These are phyloP conservation scores for Bombus picipes DNA, from an alignment of 1,140 invertebrate species.

Conservation along the genomic window DNA sequence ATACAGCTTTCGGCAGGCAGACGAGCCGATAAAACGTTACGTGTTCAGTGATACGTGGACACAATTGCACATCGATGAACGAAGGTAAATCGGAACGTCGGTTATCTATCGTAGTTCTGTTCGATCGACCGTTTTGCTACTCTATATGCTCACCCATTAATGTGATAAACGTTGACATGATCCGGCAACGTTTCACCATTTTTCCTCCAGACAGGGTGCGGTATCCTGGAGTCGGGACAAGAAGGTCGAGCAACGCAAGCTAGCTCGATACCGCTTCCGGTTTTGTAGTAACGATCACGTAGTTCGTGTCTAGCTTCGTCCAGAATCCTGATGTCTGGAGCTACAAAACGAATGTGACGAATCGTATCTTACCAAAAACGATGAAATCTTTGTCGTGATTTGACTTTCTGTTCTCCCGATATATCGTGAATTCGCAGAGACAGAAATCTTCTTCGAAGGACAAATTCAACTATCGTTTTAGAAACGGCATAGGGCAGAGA, in stretches of 20 bases:
- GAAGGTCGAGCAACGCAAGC: conserved; percentile 76
- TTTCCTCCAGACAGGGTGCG: conserved; percentile 79
- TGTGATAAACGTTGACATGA: conserved; percentile 77
- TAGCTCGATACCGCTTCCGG: conserved; percentile 80
- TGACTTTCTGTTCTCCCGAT: no score
- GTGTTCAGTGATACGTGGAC: background rate
- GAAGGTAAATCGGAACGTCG: conserved; percentile 37
- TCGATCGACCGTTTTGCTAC: conserved; percentile 30
- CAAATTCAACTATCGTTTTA: no score
- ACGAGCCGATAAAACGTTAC: conserved; percentile 7
- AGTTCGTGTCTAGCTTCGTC: conserved; percentile 80
- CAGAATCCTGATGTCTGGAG: conserved; percentile 79
- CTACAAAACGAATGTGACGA: conserved; percentile 58
- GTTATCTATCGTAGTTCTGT: conserved; percentile 14
- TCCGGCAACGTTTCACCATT: conserved; percentile 76
- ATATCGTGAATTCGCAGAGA: no score
- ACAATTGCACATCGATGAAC: background rate
- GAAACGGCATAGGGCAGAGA: no score
- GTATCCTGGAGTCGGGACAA: conserved; percentile 71
- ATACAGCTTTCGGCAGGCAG: background rate
- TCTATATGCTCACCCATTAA: conserved; percentile 77
- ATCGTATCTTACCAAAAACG: background rate
- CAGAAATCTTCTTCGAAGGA: no score
- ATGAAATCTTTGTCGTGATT: no score
- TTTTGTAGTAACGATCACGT: conserved; percentile 81